Evolutionary conservation across 2,888 invertebrate genomes (phyloP).

Genomic region (Stenichneumon culpator): DNA sequence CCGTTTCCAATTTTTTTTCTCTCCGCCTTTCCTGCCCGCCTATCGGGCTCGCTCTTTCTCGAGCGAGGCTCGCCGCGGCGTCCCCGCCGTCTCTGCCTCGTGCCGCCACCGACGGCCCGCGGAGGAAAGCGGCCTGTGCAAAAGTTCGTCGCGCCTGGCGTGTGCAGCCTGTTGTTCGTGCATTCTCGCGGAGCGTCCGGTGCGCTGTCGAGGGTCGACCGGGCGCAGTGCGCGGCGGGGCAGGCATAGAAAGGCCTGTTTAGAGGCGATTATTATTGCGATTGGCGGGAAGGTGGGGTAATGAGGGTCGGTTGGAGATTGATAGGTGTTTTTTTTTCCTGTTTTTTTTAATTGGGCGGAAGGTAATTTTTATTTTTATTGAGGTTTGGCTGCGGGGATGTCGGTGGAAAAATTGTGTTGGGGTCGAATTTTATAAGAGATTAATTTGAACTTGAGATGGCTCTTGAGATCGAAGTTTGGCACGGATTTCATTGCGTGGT

Average conservation of each 20-base stretch:
- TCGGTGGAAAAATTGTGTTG: no score
- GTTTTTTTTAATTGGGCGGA: no score
- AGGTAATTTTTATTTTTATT: no score
- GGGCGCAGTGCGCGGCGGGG: neutral
- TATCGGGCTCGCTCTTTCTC: neutral
- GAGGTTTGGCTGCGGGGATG: no score
- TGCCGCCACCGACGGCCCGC: conserved; percentile 51
- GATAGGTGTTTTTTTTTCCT: no score
- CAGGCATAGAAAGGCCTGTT: neutral
- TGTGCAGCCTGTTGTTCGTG: conserved; percentile 47
- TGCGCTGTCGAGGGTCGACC: neutral
- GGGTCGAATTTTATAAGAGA: no score
- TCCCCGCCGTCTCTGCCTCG: conserved; percentile 51
- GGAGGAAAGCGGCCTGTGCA: conserved; percentile 33
- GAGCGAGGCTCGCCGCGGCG: conserved; percentile 6
- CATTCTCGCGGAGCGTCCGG: conserved; percentile 48
- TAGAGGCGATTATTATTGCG: neutral
- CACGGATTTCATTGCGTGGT: no score
- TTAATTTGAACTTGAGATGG: no score
- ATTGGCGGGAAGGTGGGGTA: no score
- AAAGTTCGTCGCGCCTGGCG: neutral
- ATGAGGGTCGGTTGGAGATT: no score
- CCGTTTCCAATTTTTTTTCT: conserved; percentile 63
- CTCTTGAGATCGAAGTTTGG: no score
- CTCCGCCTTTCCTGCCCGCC: conserved; percentile 4